phyloP scores from a whole-genome alignment of 2,888 invertebrate species.

The Nudaria mundana region DNA sequence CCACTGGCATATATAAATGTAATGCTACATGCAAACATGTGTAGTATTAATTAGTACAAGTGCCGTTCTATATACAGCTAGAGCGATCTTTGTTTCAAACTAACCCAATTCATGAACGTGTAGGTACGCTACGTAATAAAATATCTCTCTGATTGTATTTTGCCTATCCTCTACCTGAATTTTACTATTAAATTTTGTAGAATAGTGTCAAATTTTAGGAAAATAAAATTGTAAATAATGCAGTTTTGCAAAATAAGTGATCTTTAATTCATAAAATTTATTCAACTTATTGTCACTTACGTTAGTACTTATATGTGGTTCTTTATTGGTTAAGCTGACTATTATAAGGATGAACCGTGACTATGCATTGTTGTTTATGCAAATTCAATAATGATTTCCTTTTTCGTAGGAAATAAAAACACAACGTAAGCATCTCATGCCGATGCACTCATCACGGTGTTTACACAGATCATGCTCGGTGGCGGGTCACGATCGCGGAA shows the following conservation, averaged over 20 bases:
- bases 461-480: conserved; percentile 39
- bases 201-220: too few species aligned
- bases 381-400: conserved; percentile 64
- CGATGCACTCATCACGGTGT: conserved; percentile 52
- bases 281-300: conserved; percentile 47
- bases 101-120: background rate
- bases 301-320: conserved; percentile 19
- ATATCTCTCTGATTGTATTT: background rate
- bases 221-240: too few species aligned
- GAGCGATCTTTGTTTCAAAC: conserved; percentile 50
- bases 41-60: conserved; percentile 68
- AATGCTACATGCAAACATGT: conserved; percentile 65
- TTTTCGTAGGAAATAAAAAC: conserved; percentile 51
- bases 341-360: conserved; percentile 57
- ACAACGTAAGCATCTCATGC: conserved; percentile 22
- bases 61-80: conserved; percentile 60
- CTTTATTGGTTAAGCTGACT: conserved; percentile 49
- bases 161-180: background rate
- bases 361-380: conserved; percentile 55
- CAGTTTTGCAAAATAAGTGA: conserved; percentile 47
- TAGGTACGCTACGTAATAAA: background rate
- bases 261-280: conserved; percentile 59
- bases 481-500: conserved; percentile 56
- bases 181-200: too few species aligned
- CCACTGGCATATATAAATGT: conserved; percentile 54